phyloP scores from a whole-genome alignment of 2,888 invertebrate species.

The Drosophila mayaguana region DNA sequence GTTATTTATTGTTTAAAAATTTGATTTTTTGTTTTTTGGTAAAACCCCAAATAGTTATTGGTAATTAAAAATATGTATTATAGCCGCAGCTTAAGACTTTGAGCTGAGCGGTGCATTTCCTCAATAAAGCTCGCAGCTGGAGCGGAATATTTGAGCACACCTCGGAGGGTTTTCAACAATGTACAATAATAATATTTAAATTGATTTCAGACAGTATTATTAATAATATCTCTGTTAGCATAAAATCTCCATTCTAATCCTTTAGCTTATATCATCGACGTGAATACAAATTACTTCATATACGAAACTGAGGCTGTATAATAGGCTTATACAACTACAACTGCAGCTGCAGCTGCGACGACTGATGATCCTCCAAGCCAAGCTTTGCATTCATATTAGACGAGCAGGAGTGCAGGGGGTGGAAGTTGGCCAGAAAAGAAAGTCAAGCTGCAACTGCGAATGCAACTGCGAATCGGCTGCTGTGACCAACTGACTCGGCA shows the following conservation, averaged over 20 bases:
- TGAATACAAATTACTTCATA: constrained; percentile 9
- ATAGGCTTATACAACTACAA: constrained; percentile 59
- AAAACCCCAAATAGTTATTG: background rate
- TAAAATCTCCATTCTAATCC: background rate
- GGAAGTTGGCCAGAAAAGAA: constrained; percentile 44
- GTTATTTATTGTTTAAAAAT: background rate
- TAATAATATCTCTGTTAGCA: no score
- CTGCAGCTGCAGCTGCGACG: background rate
- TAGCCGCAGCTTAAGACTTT: background rate
- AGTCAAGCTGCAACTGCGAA: constrained; percentile 42
- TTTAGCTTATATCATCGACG: background rate
- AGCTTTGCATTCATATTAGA: constrained; percentile 26
- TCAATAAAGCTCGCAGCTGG: constrained; percentile 1
- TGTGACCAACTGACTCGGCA: constrained; percentile 62
- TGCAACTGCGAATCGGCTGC: constrained; percentile 14
- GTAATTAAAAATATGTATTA: background rate
- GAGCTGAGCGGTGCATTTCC: background rate
- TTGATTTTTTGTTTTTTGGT: no score
- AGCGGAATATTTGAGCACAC: background rate
- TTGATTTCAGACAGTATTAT: background rate
- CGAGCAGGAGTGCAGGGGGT: background rate
- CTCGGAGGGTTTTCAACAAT: background rate
- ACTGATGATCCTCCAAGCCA: constrained; percentile 39
- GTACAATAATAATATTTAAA: background rate
- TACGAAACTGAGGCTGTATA: constrained; percentile 18